Conservation (phyloP, 1,140 invertebrate species). For the Copidosoma floridanum region DNA sequence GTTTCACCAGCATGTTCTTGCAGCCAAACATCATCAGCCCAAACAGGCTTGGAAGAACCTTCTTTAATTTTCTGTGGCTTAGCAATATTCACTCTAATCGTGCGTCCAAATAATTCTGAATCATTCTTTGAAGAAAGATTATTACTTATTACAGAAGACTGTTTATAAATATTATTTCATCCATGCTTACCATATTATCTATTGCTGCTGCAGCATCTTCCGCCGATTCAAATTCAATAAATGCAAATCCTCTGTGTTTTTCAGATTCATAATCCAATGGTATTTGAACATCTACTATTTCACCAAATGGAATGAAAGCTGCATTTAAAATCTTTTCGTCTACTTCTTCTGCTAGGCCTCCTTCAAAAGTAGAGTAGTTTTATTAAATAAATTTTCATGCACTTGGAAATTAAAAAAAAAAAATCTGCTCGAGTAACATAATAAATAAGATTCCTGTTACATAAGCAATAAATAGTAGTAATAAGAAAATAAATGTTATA, state of each 20-base stretch:
- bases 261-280: conserved; percentile 97
- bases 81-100: conserved; percentile 94
- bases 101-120: conserved; percentile 95
- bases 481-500: no score
- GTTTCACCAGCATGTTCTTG: conserved; percentile 92
- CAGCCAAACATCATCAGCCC: conserved; percentile 96
- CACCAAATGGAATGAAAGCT: conserved; percentile 97
- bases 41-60: conserved; percentile 90
- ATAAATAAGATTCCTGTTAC: not conserved
- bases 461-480: no score
- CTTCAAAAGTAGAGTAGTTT: conserved; percentile 48
- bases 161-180: not conserved
- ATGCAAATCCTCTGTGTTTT: conserved; percentile 96
- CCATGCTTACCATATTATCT: conserved; percentile 89
- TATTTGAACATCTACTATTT: conserved; percentile 95
- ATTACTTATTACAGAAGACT: conserved; percentile 6
- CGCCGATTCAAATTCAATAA: conserved; percentile 94
- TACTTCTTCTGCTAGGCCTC: conserved; percentile 95
- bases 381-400: conserved; percentile 7
- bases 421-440: not conserved
- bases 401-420: not conserved
- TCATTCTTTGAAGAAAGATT: conserved; percentile 74
- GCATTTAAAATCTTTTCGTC: conserved; percentile 94
- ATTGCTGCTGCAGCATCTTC: conserved; percentile 97
- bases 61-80: conserved; percentile 95